Evolutionary conservation across 2,113 vertebrate genomes (phyloP).

Genomic region (Tachysurus vachellii): DNA sequence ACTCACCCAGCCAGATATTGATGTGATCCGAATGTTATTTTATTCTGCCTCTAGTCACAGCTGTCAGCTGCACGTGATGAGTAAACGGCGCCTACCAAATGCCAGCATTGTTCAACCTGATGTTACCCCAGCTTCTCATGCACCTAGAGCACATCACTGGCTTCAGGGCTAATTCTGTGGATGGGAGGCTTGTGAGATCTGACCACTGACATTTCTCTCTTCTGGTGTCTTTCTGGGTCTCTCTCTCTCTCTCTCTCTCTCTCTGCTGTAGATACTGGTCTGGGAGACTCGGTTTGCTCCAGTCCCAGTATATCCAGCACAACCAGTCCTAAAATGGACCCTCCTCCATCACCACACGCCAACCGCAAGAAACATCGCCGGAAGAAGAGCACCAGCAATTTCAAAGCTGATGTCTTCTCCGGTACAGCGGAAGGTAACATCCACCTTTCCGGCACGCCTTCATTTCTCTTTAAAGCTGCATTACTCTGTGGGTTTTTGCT

Average conservation of each 20-base stretch:
- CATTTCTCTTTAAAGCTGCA: background rate
- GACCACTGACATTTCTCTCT: conserved; percentile 22
- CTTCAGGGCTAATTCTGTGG: conserved; percentile 31
- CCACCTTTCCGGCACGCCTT: conserved; percentile 51
- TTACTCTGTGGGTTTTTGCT: conserved; percentile 1
- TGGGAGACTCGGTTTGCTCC: conserved; percentile 92
- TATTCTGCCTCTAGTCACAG: conserved; percentile 94
- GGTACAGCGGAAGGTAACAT: conserved; percentile 91
- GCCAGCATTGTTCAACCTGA: conserved; percentile 59
- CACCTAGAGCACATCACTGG: conserved; percentile 33
- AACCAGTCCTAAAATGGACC: conserved; percentile 94
- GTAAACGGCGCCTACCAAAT: conserved; percentile 75
- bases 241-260: conserved; percentile 40
- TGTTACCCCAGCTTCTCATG: conserved; percentile 2
- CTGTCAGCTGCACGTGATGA: conserved; percentile 85
- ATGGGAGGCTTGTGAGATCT: conserved; percentile 25
- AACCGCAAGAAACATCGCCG: conserved; percentile 97
- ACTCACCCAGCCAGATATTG: conserved; percentile 87
- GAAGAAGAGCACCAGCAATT: conserved; percentile 99
- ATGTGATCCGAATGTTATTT: conserved; percentile 97
- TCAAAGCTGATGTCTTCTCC: conserved; percentile 90
- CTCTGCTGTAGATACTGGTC: conserved; percentile 79
- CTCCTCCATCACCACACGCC: conserved; percentile 93
- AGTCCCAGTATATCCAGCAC: conserved; percentile 94
- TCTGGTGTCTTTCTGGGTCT: conserved; percentile 25